Evolutionary conservation across 2,113 vertebrate species (phyloP), one percentile per base, ranked within the genome.

Genomic region (Cyprinus carpio): DNA sequence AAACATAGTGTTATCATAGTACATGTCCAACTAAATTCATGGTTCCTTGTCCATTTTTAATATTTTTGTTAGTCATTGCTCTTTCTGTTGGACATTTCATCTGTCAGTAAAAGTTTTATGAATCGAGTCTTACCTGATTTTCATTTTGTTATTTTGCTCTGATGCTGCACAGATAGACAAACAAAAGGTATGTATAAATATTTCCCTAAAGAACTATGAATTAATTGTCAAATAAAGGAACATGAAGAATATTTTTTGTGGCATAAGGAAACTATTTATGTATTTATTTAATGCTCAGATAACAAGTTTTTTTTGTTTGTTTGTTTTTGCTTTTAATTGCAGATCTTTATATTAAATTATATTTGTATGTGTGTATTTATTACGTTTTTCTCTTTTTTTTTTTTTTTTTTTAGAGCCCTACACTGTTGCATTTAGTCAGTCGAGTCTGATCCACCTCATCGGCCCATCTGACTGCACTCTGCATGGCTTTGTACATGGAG

Each of bases 371-470:
- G 40, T 69, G 10, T 83, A 2, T 64, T 49, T 29, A 13, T 74
- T 1, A 72, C 29, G 54, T 86, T 58, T 87, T 58, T 75, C n/a
- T 86, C 56, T 87, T 7, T 25, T 51, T 8, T 75, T 1, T 75
- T 75, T 81, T 71, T 87, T 15, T 76, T 60, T 75, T 43, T 3
- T 92, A 99, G 98, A 98, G 77, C 94, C 91, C 0, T 94, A 96
- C 91, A 98, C 97, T 0, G 96, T 99, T 23, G 96, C 95, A 88
- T 97, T 95, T 91, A 46, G 98, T 93, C 98, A 99, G 92, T 98
- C 97, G 85, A 99, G 95, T 91, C 90, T 99, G 93, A 99, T 99
- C 91, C 97, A 99, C 88, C 90, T 99, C 90, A 95, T 99, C 92
- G 97, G 97, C 3, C 97, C 97, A 0, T 97, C 96, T 0, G 98